phyloP scores from a whole-genome alignment of 2,888 invertebrate species.

The Pachymerium ferrugineum region DNA sequence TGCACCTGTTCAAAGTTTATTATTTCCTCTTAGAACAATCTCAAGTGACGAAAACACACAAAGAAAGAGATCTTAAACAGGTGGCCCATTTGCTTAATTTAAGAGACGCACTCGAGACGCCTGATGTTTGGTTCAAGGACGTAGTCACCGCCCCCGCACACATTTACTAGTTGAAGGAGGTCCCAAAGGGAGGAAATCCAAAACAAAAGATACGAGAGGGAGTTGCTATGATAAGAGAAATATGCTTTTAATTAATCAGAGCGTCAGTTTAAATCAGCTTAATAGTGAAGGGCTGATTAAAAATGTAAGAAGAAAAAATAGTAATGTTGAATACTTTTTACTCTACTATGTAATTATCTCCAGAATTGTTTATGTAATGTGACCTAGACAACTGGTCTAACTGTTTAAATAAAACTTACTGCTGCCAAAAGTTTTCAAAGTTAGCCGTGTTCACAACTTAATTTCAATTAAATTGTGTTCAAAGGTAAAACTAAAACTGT shows the following conservation, averaged over 20 bases:
- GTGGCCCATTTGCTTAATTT: constrained; percentile 25
- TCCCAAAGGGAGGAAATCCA: background rate
- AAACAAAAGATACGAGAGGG: background rate
- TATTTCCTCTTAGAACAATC: background rate
- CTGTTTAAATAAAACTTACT: no score
- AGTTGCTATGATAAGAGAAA: background rate
- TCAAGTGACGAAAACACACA: constrained; percentile 1
- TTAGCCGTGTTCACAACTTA: no score
- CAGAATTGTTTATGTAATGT: no score
- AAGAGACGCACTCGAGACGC: constrained; percentile 23
- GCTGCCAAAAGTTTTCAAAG: no score
- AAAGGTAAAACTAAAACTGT: no score
- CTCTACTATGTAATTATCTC: no score
- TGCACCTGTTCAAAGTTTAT: background rate
- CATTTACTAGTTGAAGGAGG: background rate
- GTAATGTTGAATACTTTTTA: no score
- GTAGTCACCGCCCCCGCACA: background rate
- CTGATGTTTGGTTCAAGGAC: background rate
- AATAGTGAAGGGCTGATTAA: no score
- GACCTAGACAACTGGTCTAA: no score
- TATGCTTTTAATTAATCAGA: background rate
- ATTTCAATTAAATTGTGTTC: no score
- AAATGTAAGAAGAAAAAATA: no score
- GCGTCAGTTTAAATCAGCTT: background rate
- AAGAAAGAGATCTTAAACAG: constrained; percentile 17